A percentile compares a stretch with the other conserved stretches of the same genome.
phyloP scores from a whole-genome alignment of 2,888 invertebrate genomes.

The Apocheima hispidaria region DNA sequence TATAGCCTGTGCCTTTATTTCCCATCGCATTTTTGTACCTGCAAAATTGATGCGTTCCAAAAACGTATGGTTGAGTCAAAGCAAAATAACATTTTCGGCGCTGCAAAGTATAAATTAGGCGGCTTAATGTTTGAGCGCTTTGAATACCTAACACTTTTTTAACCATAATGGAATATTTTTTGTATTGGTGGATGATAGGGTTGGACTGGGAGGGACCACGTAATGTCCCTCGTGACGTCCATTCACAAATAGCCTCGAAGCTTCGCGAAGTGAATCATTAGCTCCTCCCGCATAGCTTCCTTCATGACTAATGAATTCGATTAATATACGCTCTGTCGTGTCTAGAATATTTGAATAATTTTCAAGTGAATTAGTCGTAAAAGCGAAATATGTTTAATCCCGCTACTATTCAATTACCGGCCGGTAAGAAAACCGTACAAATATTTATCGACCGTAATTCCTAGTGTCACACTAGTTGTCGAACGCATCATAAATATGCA shows the following conservation, averaged over 20 bases:
- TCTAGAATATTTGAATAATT: conserved; percentile 29
- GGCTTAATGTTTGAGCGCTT: conserved; percentile 59
- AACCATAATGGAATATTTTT: conserved; percentile 60
- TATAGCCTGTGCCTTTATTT: conserved; percentile 58
- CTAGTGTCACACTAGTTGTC: conserved; percentile 74
- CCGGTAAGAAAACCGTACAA: conserved; percentile 64
- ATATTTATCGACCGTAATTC: conserved; percentile 72
- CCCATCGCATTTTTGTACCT: conserved; percentile 63
- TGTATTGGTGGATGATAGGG: conserved; percentile 62
- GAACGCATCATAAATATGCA: conserved; percentile 83
- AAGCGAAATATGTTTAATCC: conserved; percentile 21
- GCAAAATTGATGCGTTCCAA: conserved; percentile 64
- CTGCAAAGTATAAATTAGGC: conserved; percentile 66
- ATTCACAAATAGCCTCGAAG: conserved; percentile 66
- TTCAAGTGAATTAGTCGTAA: conserved; percentile 27
- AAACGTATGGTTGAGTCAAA: conserved; percentile 64
- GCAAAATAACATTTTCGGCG: conserved; percentile 57
- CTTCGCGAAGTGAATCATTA: conserved; percentile 62
- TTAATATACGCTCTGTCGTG: conserved; percentile 18
- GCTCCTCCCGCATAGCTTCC: conserved; percentile 42
- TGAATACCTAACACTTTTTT: conserved; percentile 61
- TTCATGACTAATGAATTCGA: conserved; percentile 48
- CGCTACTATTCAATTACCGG: conserved; percentile 30
- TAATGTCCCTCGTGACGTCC: conserved; percentile 56
- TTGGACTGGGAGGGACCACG: conserved; percentile 57